These are phyloP conservation scores for Aethes cnicana DNA, from an alignment of 2,888 invertebrate genomes.

Conservation along the genomic window DNA sequence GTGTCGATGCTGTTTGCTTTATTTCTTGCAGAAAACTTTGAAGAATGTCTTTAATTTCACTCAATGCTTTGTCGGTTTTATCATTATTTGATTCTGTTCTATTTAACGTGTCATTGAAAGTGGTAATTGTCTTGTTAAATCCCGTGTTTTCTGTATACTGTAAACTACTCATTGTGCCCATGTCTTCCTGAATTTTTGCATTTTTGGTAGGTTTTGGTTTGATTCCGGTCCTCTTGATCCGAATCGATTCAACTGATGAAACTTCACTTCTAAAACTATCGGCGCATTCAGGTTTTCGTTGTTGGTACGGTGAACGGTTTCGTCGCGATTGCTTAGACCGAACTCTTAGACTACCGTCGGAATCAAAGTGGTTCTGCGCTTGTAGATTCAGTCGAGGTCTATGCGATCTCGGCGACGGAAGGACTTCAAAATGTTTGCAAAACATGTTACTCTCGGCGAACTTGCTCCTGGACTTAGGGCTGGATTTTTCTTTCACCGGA, in stretches of 20 bases:
- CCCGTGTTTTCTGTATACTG: slow-evolving; percentile 41
- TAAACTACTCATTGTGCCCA: slow-evolving; percentile 43
- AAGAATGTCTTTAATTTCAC: slow-evolving; percentile 71
- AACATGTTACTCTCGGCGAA: slow-evolving; percentile 50
- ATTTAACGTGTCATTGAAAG: slow-evolving; percentile 44
- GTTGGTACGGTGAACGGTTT: slow-evolving; percentile 36
- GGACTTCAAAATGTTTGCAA: slow-evolving; percentile 59
- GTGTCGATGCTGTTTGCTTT: slow-evolving; percentile 57
- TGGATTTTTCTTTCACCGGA: slow-evolving; percentile 71
- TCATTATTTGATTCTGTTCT: slow-evolving; percentile 50
- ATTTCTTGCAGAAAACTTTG: slow-evolving; percentile 69
- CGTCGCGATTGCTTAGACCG: slow-evolving; percentile 33
- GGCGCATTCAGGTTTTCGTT: slow-evolving; percentile 32
- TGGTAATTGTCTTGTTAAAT: slow-evolving; percentile 41
- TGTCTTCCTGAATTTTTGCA: slow-evolving; percentile 39
- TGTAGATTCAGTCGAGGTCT: slow-evolving; percentile 66
- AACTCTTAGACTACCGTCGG: slow-evolving; percentile 46
- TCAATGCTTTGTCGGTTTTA: slow-evolving; percentile 67
- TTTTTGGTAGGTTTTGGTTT: slow-evolving; percentile 34
- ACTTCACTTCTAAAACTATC: slow-evolving; percentile 42
- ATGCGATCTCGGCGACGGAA: slow-evolving; percentile 65
- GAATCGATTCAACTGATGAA: slow-evolving; percentile 33
- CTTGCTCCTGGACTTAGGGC: slow-evolving; percentile 64
- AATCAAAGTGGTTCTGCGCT: slow-evolving; percentile 55
- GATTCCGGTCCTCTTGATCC: slow-evolving; percentile 26